Conservation (phyloP, 2,797 vertebrate genomes). For the Clarias laeviceps region DNA sequence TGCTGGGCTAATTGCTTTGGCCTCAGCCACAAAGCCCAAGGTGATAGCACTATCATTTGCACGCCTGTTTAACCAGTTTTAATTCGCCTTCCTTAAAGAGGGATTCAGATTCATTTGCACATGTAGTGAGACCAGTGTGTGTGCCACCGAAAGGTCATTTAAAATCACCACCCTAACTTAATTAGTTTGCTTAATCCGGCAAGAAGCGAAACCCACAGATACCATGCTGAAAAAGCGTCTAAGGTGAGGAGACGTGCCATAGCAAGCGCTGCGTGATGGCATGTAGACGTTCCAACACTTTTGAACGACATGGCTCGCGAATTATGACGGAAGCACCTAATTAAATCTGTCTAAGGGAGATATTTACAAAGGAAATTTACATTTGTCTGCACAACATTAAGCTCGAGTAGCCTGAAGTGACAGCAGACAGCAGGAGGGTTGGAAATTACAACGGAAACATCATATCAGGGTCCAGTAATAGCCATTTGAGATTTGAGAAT, state of each 20-base stretch:
- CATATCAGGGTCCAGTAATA: constrained; percentile 50
- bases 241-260: constrained; percentile 5
- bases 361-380: constrained; percentile 19
- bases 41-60: constrained; percentile 67
- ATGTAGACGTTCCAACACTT: neutral
- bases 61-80: constrained; percentile 63
- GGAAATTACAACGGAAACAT: constrained; percentile 56
- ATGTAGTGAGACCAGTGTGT: constrained; percentile 64
- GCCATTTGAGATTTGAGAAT: constrained; percentile 70
- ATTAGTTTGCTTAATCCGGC: constrained; percentile 75
- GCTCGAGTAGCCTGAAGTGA: constrained; percentile 9
- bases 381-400: constrained; percentile 25
- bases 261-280: neutral
- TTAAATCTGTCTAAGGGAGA: constrained; percentile 14
- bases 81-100: constrained; percentile 55
- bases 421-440: constrained; percentile 43
- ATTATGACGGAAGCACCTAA: constrained; percentile 17
- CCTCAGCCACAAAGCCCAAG: constrained; percentile 71
- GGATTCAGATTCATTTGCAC: constrained; percentile 66
- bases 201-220: constrained; percentile 3
- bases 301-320: neutral
- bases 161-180: constrained; percentile 71
- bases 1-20: constrained; percentile 68
- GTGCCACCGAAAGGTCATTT: constrained; percentile 71
- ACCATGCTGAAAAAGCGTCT: constrained; percentile 17